Evolutionary conservation across 1,140 invertebrate species (phyloP), one percentile per base, ranked within the genome.

Genomic region (Eulimnadia texana): DNA sequence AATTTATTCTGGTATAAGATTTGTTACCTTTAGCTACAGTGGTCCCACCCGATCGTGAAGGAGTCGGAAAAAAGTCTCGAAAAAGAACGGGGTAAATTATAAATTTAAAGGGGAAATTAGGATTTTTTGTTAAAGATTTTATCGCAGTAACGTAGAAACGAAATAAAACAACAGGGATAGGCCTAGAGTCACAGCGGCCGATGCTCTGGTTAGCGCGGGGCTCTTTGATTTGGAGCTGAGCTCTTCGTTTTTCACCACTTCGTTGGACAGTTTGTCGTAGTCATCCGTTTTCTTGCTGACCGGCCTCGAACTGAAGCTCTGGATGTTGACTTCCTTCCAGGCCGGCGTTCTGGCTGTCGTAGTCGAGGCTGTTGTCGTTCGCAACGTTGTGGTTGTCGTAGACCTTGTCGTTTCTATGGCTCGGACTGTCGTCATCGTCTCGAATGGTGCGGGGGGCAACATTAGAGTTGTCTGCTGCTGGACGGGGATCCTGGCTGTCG

Each of bases 241-340:
- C 75, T 92, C 88, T 74, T 92, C 88, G 73, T 90, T 92, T 75
- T 92, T 92, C 65, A 91, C 86, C 66, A 91, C 88, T 74, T 93
- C 90, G 73, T 93, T 93, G 56, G 85, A 87, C 75, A 86, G 80
- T 70, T 90, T 88, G 69, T 88, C 87, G 72, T 86, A 85, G 68
- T 87, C 85, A 77, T 86, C 70, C 63, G 66, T 66, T 60, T 71
- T 72, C 64, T 71, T 72, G 1, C 69, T 67, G 3, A 68, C 67
- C 51, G 69, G 60, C 62, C 70, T 70, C 19, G 65, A 60, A 58
- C 66, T 68, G 54, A 67, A 65, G 62, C 65, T 67, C 28, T 63
- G 65, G 25, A 67, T 47, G 64, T 68, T 65, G 22, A 64, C 20
- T 50, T 69, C 66, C 67, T 72, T 68, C 62, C 71, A 67, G 58